These are phyloP conservation scores for Oreochromis spilurus DNA, from an alignment of 2,113 vertebrate species.

Conservation along the genomic window DNA sequence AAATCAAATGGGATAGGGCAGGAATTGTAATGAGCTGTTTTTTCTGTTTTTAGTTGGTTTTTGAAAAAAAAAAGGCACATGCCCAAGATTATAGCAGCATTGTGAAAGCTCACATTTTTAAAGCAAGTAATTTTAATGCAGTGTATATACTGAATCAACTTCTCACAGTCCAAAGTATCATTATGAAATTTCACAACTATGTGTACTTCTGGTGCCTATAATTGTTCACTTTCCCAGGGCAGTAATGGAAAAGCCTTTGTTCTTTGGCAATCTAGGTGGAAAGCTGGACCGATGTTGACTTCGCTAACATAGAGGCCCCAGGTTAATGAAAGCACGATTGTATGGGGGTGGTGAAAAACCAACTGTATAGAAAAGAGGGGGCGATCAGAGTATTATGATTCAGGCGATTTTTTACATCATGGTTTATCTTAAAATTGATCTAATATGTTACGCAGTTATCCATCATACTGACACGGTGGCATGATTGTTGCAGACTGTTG, in stretches of 20 bases:
- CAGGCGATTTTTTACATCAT: background rate
- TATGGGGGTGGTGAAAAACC: background rate
- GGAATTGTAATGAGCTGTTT: background rate
- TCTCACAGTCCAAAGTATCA: background rate
- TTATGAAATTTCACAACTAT: conserved; percentile 4
- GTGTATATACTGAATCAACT: background rate
- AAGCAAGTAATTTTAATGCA: background rate
- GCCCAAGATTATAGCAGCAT: background rate
- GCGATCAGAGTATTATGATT: background rate
- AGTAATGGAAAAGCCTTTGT: conserved; percentile 69
- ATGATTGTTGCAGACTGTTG: background rate
- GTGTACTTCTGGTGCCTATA: conserved; percentile 43
- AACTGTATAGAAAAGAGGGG: background rate
- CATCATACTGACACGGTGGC: background rate
- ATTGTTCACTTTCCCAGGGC: conserved; percentile 64
- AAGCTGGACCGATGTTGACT: conserved; percentile 64
- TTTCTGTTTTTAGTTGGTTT: background rate
- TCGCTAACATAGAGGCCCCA: conserved; percentile 42
- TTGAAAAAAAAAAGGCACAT: background rate
- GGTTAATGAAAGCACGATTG: conserved; percentile 34
- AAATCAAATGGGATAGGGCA: background rate
- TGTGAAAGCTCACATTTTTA: background rate
- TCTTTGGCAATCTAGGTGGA: conserved; percentile 67
- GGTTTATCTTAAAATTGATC: background rate
- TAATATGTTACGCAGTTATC: background rate